Base-by-base conservation (phyloP, 2,888 invertebrate species). In the Folsomia manolachei region DNA sequence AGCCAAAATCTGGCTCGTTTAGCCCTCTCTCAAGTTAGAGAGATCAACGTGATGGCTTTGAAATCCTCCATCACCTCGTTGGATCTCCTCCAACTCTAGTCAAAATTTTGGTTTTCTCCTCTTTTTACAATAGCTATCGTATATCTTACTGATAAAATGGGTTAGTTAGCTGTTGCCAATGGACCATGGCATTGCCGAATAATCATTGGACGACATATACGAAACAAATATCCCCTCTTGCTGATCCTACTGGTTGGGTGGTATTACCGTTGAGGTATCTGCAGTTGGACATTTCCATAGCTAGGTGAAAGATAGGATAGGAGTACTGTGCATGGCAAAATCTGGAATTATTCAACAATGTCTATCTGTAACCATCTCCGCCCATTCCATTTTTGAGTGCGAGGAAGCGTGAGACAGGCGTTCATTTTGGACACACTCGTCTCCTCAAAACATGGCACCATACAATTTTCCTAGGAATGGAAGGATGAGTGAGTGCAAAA, bases 21-120 rank as follows among this genome's bases (percentile, higher is more conserved):
- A 19, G n/a, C 24, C 53, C 2, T 66, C 53, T 66, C 23, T 52
- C 66, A 52, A 52, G 39, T 66, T 19, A 27, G 63, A 63, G 75
- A 77, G 75, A 77, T 78, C 75, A 76, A 73, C 64, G 73, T 78
- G 75, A 78, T 77, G 75, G 75, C 73, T 77, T 75, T 77, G 74
- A 75, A 77, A 78, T 78, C 77, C 75, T 78, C 73, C 72, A 78
- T 78, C 75, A 78, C 78, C 77, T 75, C 74, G 63, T 75, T 79
- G 79, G 79, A 77, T 70, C 71, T 62, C 64, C 71, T 77, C 79
- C 79, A 79, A 75, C 66, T 66, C 18, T 21, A 66, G 66, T 52
- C 66, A 66, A 66, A 66, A 66, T 52, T 66, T 66, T 66, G 66
- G 66, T 66, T 66, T 52, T 52, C 23, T 7, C 26, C 27, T 26